Base-by-base conservation (phyloP, 2,797 vertebrate genomes). In the Allobates femoralis region DNA sequence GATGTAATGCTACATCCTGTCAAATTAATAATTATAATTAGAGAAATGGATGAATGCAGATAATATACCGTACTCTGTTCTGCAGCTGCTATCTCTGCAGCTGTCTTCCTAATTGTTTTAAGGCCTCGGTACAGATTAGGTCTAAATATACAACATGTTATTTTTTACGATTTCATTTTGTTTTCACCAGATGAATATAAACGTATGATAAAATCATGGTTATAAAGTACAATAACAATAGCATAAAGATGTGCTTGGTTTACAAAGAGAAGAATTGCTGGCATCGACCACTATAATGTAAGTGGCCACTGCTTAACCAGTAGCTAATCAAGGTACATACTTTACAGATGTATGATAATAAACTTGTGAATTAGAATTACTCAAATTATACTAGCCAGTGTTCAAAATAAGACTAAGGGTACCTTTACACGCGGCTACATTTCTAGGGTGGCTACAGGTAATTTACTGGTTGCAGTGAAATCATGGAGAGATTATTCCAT, bases 21-120 rank as follows among this genome's bases (percentile, higher is more conserved):
- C 79, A 81, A 67, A 67, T 67, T 19, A 81, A 81, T 81, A 66
- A 81, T 67, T 81, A 67, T 81, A 81, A 81, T 81, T 51, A 81
- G 60, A 81, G 41, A 67, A 46, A 26, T 81, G 58, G 19, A 51
- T 80, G 37, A 28, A 19, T 62, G n/a, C 34, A 28, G 23, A 26
- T n/a, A 60, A n/a, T n/a, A n/a, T n/a, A 79, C 41, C 30, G 41
- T 58, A 64, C 56, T 64, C 34, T 28, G 66, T 50, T n/a, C 32
- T 50, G 6, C 60, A 81, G 79, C 79, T 81, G 79, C 23, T 67
- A 66, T 50, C 26, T 64, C 23, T 64, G 41, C 79, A 81, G 60
- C 60, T 81, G 79, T 66, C 60, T 64, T 78, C 75, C 23, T 32
- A 23, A n/a, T 80, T 41, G 58, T 11, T 50, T 67, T 74, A 10